Base-by-base conservation (phyloP, 2,113 vertebrate genomes). In the Sylvilagus bachmani region DNA sequence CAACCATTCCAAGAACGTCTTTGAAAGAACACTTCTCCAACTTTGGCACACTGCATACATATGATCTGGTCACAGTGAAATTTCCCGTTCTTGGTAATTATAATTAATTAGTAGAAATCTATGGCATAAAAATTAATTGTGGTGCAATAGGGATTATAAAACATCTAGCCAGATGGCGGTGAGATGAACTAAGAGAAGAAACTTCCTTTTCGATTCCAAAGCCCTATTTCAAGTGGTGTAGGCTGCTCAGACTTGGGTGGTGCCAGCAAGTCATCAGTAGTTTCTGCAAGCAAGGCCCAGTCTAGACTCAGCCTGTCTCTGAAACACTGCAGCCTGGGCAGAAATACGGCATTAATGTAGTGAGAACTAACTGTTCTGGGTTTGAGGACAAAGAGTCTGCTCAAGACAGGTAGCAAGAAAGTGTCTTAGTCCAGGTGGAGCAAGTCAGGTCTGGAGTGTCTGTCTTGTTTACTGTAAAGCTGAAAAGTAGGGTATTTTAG, bases 71-170 rank as follows among this genome's bases (percentile, higher is more conserved):
- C 95, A 92, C 0, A 29, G 85, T 89, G 89, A 97, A 91, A 97
- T 97, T 91, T 97, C 94, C 96, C 95, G 95, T 96, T 88, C 95
- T 80, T 89, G 91, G 79, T 96, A 93, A 97, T 97, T 92, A 88
- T 36, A 95, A 97, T 95, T 97, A 97, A 97, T 97, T 95, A 96
- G 94, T 89, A 94, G 79, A 95, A 73, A 74, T 92, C 90, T 64
- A 86, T 84, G 95, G 95, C 95, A 97, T 90, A 93, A 93, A 94
- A 93, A 96, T 96, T 92, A 95, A 97, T 97, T 92, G 91, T 10
- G 84, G 85, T 62, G 94, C 94, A 96, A 75, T 58, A 80, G 89
- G 75, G 38, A 95, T 91, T 93, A 71, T 94, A 89, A 97, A 94
- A 86, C 55, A 58, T 55, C 93, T 91, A 92, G 73, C 95, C 95